Evolutionary conservation across 2,113 vertebrate species (phyloP).

Genomic region (Hiodon alosoides): DNA sequence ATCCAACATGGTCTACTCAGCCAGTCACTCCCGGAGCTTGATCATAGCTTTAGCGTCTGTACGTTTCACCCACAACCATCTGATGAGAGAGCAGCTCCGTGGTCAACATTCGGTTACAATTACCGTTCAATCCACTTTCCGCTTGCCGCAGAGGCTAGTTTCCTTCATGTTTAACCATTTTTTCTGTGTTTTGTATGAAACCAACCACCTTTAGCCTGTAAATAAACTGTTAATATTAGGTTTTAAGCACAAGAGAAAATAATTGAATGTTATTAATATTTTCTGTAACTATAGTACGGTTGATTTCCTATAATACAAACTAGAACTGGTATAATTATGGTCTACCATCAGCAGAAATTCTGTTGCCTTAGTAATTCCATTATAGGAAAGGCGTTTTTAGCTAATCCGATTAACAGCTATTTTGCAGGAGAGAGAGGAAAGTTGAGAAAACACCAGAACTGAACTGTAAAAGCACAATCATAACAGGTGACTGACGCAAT

Average conservation of each 20-base stretch:
- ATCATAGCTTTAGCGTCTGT: not conserved
- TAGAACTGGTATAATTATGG: not conserved
- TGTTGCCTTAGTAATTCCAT: conserved; percentile 1
- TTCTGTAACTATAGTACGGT: not conserved
- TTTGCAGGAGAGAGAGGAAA: not conserved
- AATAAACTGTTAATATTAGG: not conserved
- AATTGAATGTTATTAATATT: not conserved
- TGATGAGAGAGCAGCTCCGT: not conserved
- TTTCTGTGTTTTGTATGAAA: not conserved
- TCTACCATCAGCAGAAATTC: too few species aligned
- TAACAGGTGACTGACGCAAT: conserved; percentile 1
- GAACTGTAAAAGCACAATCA: not conserved
- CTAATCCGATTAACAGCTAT: conserved; percentile 1
- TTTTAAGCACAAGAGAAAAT: too few species aligned
- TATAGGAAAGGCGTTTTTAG: not conserved
- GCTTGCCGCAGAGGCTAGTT: not conserved
- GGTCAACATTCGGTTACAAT: not conserved
- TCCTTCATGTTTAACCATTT: not conserved
- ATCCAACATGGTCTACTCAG: not conserved
- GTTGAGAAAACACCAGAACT: not conserved
- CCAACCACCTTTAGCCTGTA: not conserved
- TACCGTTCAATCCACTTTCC: not conserved
- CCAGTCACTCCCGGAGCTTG: not conserved
- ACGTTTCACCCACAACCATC: not conserved
- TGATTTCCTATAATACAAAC: not conserved